Evolutionary conservation across 2,888 invertebrate species (phyloP), one percentile per base, ranked within the genome.

Genomic region (Melitaea athalia): DNA sequence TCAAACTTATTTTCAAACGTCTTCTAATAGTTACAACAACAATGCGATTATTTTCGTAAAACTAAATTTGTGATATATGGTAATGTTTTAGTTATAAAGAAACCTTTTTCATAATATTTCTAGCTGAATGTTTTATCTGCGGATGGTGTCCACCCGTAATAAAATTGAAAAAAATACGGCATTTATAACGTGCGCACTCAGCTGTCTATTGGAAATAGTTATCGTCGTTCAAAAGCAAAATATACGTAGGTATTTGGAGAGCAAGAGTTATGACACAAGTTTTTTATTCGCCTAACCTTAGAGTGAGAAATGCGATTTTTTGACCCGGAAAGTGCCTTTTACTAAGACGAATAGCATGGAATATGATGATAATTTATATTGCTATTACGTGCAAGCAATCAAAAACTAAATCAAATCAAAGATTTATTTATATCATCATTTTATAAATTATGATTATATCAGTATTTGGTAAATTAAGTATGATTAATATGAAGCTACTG

Each of bases 161-260:
- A n/a, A 55, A 55, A 55, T 55, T 55, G 33, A 55, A 55, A 31
- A 55, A 53, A 55, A 55, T 55, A 55, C 31, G 33, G 14, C 8
- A 33, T 33, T n/a, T n/a, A 14, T 5, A 33, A 14, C 33, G 53
- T 55, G 33, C 33, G 53, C 53, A 31, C 53, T 55, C 53, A 31
- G 33, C 53, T 55, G 31, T n/a, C 53, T 7, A 55, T 55, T 55
- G 53, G 14, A 31, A 55, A 55, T 55, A 33, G 53, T 55, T 55
- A 55, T 55, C 33, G 8, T 33, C 53, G 33, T 31, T 24, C 11
- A n/a, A 55, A 55, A 55, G 17, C 24, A n/a, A 55, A n/a, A 55
- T 1, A 33, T 8, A 11, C 3, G 15, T 4, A 17, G 17, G 17
- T 38, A 38, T 49, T n/a, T 49, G n/a, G n/a, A 49, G 47, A n/a